phyloP scores from a whole-genome alignment of 2,113 vertebrate species.

The Odocoileus hemionus region DNA sequence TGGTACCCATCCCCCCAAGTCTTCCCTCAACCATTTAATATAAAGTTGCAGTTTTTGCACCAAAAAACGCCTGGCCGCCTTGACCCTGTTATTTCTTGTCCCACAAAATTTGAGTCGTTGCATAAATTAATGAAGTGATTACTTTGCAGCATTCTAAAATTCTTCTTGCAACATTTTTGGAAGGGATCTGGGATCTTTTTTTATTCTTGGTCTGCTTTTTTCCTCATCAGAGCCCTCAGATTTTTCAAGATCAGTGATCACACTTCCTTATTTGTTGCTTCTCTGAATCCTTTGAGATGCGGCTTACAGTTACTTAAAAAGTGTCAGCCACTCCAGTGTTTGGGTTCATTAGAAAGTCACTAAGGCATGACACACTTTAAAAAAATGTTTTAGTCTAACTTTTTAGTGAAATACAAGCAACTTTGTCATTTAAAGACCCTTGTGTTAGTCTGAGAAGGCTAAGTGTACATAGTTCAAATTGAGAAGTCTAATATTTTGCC shows the following conservation, averaged over 20 bases:
- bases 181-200: not conserved
- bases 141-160: not conserved
- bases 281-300: not conserved
- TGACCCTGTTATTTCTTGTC: not conserved
- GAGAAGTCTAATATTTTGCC: not conserved
- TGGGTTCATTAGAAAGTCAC: slow-evolving; percentile 31
- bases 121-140: not conserved
- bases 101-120: slow-evolving; percentile 1
- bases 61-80: not conserved
- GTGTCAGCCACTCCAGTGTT: not conserved
- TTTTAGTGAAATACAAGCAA: not conserved
- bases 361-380: not conserved
- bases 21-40: not conserved
- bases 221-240: not conserved
- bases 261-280: not conserved
- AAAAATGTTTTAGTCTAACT: slow-evolving; percentile 9
- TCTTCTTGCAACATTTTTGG: not conserved
- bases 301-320: slow-evolving; percentile 14
- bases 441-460: not conserved
- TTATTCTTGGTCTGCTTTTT: not conserved
- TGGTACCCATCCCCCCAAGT: not conserved
- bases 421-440: not conserved
- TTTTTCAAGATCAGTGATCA: not conserved
- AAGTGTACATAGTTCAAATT: not conserved
- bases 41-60: not conserved